Base-by-base conservation (phyloP, 2,797 vertebrate genomes). In the Yasuhikotakia modesta region DNA sequence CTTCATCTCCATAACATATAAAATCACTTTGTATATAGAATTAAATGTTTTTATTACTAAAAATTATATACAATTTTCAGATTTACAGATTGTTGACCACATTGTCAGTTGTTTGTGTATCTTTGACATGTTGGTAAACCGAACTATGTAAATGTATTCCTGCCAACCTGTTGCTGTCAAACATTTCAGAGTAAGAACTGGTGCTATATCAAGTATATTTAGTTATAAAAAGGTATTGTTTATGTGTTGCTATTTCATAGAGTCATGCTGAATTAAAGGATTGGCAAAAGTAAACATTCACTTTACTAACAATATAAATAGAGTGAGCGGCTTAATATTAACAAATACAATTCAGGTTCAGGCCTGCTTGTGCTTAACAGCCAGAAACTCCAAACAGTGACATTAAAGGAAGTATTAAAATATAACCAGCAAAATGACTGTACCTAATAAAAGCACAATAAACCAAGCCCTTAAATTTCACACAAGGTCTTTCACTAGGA, bases 351-450 rank as follows among this genome's bases (percentile, higher is more conserved):
- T 32, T 53, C 27, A 21, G 52, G 52, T 5, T 63, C 32, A 66
- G 10, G 32, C 16, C 39, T 19, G 39, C 24, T 45, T 74, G 24
- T 46, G 57, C 53, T 70, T 19, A 64, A 43, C 48, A 22, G 66
- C 64, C 6, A 35, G 22, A 61, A 39, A 79, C 3, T 16, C 3
- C 53, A 58, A 60, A 19, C 68, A 22, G 5, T 65, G 64, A 80
- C 43, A 55, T 73, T 64, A 73, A 73, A 73, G 69, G 7, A 58
- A 65, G 63, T 48, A 63, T 70, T 73, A 43, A 82, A 68, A 63
- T 63, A 22, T 22, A 52, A 53, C 12, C 12, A 43, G n/a, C 21
- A 57, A 65, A 48, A 13, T 45, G 46, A 35, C 43, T 4, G 2
- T n/a, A 43, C 22, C 39, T 27, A 48, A 58, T 24, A 50, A 77